Percentiles rank a stretch among this genome's conserved stretches.
Conservation (phyloP, 2,113 vertebrate genomes). For the Dissostichus mawsoni region DNA sequence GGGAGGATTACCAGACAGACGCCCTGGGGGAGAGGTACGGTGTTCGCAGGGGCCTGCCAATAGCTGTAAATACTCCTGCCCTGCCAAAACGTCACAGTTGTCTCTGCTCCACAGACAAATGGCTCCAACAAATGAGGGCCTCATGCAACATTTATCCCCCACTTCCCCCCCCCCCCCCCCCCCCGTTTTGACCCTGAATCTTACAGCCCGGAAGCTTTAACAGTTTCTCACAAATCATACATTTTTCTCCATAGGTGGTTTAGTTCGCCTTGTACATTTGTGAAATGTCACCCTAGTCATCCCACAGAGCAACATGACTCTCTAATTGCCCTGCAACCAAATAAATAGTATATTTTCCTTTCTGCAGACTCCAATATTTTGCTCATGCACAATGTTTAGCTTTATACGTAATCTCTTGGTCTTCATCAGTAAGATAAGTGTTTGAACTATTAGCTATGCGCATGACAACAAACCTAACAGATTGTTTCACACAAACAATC, state of each 20-base stretch:
- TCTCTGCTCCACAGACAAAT: conserved; percentile 72
- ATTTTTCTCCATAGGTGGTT: not conserved
- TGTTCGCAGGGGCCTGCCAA: conserved; percentile 66
- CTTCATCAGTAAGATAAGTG: not conserved
- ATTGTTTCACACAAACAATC: no score
- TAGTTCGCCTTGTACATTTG: not conserved
- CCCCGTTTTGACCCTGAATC: conserved; percentile 22
- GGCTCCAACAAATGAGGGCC: conserved; percentile 58
- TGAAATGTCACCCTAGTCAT: not conserved
- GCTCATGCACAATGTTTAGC: no score
- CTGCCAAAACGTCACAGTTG: conserved; percentile 73
- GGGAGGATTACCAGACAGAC: conserved; percentile 67
- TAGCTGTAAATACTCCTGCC: conserved; percentile 71
- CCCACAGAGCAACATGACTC: not conserved
- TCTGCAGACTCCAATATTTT: no score
- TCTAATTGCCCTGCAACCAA: not conserved
- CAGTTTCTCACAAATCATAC: not conserved
- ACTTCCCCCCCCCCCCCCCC: conserved; percentile 3
- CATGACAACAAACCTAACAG: no score
- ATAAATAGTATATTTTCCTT: not conserved
- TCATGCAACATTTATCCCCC: conserved; percentile 50
- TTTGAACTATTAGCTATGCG: no score
- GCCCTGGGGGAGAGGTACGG: conserved; percentile 41
- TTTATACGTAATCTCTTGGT: not conserved
- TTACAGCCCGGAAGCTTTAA: not conserved